Base-by-base conservation (phyloP, 2,888 invertebrate genomes). In the Pherbina coryleti region DNA sequence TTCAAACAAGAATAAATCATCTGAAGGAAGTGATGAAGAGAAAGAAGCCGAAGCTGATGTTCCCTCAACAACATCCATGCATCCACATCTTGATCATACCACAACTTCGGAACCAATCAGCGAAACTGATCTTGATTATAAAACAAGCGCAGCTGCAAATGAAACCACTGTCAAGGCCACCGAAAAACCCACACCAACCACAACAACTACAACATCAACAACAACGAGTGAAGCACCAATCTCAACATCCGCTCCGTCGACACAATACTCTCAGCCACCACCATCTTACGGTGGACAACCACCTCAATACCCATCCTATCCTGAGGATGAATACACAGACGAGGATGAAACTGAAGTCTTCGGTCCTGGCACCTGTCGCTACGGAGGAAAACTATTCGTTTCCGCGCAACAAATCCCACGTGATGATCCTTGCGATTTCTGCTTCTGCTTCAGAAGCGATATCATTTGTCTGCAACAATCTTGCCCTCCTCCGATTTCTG, bases 381-480 rank as follows among this genome's bases (percentile, higher is more conserved):
- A 97, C 85, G 96, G 96, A 78, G 97, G 97, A 84, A 96, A 96
- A 90, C 94, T 97, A 69, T 97, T 96, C 89, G 96, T 97, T 60
- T 97, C 97, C 2, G 97, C 97, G 1, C 97, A 97, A 90, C 97
- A 98, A 91, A 97, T 98, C 85, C 97, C 97, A 57, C 92, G 97
- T 84, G 96, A 97, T 84, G 97, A 98, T 91, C 97, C 97, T 31
- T 98, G 97, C 89, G 97, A 97, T 88, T 98, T 97, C 92, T 98
- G 97, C 90, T 97, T 98, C 94, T 98, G 97, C 91, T 98, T 97
- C 92, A 93, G 97, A 89, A 96, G 97, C 88, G 97, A 97, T 87
- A 97, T 98, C 84, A 97, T 98, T 86, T 98, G 97, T 85, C 91
- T 97, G 82, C 97, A 97, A 90, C 97, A 98, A 90, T 97, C 97